These are phyloP conservation scores for Indicator indicator DNA, from an alignment of 2,113 vertebrate genomes.

Conservation along the genomic window DNA sequence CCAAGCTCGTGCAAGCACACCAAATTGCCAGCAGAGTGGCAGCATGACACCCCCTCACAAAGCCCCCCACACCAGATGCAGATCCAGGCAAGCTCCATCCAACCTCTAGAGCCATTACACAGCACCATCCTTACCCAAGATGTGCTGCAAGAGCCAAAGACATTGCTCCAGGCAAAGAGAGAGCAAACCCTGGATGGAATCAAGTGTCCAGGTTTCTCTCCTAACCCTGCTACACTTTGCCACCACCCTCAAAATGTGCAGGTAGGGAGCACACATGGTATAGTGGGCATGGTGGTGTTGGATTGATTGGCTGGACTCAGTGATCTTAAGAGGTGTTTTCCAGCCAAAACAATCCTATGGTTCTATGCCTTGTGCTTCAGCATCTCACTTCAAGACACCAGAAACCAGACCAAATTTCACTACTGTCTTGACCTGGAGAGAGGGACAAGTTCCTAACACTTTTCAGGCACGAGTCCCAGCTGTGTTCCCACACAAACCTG, in stretches of 20 bases:
- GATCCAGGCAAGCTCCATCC: background rate
- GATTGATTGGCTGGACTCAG: too few relatives aligned
- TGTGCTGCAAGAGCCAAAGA: rapidly evolving
- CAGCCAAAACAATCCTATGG: too few relatives aligned
- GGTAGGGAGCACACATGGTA: too few relatives aligned
- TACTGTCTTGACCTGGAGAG: rapidly evolving
- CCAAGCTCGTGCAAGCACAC: rapidly evolving
- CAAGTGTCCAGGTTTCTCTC: background rate
- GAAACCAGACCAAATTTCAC: background rate
- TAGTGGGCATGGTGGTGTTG: too few relatives aligned
- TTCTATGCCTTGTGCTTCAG: background rate
- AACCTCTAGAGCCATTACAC: too few relatives aligned
- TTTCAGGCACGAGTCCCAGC: rapidly evolving
- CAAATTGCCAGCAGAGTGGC: background rate
- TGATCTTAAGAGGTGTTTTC: too few relatives aligned
- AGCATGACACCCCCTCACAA: rapidly evolving
- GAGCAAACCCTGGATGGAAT: rapidly evolving
- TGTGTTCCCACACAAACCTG: background rate
- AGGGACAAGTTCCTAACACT: background rate
- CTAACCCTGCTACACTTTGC: background rate
- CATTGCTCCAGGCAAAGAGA: background rate
- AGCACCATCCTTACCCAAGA: background rate
- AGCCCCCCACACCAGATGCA: rapidly evolving
- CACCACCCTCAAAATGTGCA: background rate
- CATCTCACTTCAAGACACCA: background rate